Conservation (phyloP, 1,140 invertebrate genomes). For the Proctacanthus coquilletti region DNA sequence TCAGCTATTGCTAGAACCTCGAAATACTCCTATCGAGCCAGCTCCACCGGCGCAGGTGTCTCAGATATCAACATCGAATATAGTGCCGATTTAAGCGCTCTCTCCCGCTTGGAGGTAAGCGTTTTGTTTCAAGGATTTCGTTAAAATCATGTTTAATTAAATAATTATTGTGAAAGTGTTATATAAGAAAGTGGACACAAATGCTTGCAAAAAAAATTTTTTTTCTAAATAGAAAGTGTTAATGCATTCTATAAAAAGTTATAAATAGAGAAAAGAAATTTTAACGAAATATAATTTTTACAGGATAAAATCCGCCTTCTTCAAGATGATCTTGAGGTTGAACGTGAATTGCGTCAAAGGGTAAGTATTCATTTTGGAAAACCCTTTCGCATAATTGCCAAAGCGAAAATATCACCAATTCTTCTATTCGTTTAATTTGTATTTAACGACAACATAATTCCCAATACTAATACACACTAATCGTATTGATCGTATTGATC, state of each 20-base stretch:
- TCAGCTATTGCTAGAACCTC: conserved; percentile 67
- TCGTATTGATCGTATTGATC: too few relatives aligned
- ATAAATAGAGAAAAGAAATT: too few relatives aligned
- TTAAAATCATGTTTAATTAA: background rate
- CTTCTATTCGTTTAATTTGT: too few relatives aligned
- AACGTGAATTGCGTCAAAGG: conserved; percentile 91
- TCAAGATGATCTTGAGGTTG: conserved; percentile 91
- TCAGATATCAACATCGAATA: conserved; percentile 90
- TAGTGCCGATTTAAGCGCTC: conserved; percentile 76
- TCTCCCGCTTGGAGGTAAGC: conserved; percentile 82
- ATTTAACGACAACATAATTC: too few relatives aligned
- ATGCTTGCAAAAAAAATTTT: background rate
- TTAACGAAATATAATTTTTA: conserved; percentile 32
- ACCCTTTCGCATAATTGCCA: too few relatives aligned
- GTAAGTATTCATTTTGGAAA: too few relatives aligned
- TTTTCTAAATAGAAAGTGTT: background rate
- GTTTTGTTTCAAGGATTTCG: too few relatives aligned
- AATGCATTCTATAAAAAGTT: too few relatives aligned
- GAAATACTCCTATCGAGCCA: conserved; percentile 70
- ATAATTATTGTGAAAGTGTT: conserved; percentile 2
- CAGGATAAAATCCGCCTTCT: conserved; percentile 96
- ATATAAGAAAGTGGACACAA: background rate
- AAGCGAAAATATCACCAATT: too few relatives aligned
- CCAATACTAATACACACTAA: too few relatives aligned
- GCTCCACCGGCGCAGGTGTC: conserved; percentile 54